phyloP scores from a whole-genome alignment of 2,888 invertebrate species.

The Scaptomyza parva region DNA sequence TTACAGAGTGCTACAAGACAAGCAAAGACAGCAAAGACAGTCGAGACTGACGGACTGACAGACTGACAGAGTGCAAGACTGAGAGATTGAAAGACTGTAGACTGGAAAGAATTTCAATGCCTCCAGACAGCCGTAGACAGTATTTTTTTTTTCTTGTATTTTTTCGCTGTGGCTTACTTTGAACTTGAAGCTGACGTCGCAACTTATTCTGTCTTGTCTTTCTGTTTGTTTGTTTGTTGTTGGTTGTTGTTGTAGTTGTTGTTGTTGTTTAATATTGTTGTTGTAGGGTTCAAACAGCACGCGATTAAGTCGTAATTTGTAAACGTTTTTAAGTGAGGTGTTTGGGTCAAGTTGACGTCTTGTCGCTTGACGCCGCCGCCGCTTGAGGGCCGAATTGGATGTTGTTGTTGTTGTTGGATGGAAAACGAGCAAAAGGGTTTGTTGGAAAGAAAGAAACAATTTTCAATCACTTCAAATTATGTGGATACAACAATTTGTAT shows the following conservation, averaged over 20 bases:
- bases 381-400: conserved; percentile 23
- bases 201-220: conserved; percentile 46
- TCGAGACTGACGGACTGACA: conserved; percentile 1
- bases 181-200: conserved; percentile 67
- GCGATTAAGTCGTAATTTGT: conserved; percentile 77
- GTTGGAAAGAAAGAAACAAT: conserved; percentile 27
- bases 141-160: no score
- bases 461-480: conserved; percentile 32
- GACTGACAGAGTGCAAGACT: conserved; percentile 21
- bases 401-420: background rate
- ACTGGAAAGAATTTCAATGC: conserved; percentile 64
- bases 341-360: conserved; percentile 74
- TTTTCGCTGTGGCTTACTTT: conserved; percentile 61
- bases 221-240: conserved; percentile 23
- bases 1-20: conserved; percentile 35
- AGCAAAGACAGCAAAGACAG: background rate
- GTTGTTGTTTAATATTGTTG: conserved; percentile 25
- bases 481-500: conserved; percentile 16
- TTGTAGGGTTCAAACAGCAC: conserved; percentile 69
- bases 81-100: conserved; percentile 24
- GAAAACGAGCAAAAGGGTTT: conserved; percentile 16
- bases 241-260: conserved; percentile 32
- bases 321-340: conserved; percentile 75
- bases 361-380: conserved; percentile 24
- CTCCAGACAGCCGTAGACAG: conserved; percentile 55